Conservation (phyloP, 2,113 vertebrate species). For the Limnothrissa miodon region DNA sequence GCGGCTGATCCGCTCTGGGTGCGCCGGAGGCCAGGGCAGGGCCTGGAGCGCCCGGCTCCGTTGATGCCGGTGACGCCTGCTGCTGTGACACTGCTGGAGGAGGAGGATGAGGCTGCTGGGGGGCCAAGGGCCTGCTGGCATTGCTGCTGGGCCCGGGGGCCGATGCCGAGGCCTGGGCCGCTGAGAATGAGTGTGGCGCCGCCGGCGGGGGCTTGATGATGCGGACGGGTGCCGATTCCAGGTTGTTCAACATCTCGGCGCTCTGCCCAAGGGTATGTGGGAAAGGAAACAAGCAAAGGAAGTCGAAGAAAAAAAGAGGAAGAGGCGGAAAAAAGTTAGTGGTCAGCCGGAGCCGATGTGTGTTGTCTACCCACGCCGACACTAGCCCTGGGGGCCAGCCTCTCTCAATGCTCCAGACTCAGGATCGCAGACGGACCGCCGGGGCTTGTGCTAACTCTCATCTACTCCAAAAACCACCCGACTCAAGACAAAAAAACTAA, state of each 20-base stretch:
- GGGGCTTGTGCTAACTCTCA: not conserved
- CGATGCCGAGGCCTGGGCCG: conserved; percentile 59
- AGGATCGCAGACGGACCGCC: not conserved
- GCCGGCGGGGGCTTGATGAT: conserved; percentile 85
- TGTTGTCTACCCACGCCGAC: not conserved
- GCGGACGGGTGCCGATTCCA: conserved; percentile 80
- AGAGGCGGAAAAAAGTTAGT: not conserved
- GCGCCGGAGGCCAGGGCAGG: conserved; percentile 62
- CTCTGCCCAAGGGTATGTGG: conserved; percentile 67
- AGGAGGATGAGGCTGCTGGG: conserved; percentile 34
- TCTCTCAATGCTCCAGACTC: not conserved
- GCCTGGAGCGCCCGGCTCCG: conserved; percentile 29
- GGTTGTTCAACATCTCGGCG: conserved; percentile 85
- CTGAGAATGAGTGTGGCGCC: conserved; percentile 55
- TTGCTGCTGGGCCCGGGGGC: conserved; percentile 60
- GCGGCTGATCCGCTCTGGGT: conserved; percentile 72
- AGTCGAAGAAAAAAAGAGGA: not conserved
- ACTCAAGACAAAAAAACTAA: not conserved
- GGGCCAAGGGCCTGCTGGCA: conserved; percentile 44
- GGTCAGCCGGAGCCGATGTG: not conserved
- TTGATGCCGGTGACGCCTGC: conserved; percentile 7
- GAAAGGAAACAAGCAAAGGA: conserved; percentile 22
- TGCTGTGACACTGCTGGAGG: not conserved
- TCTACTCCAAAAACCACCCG: not conserved
- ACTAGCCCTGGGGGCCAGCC: conserved; percentile 1